Evolutionary conservation across 92 coral and sea anemone genomes (phyloP), one percentile per base, ranked within the genome.

Genomic region (Phenganax subtilis): DNA sequence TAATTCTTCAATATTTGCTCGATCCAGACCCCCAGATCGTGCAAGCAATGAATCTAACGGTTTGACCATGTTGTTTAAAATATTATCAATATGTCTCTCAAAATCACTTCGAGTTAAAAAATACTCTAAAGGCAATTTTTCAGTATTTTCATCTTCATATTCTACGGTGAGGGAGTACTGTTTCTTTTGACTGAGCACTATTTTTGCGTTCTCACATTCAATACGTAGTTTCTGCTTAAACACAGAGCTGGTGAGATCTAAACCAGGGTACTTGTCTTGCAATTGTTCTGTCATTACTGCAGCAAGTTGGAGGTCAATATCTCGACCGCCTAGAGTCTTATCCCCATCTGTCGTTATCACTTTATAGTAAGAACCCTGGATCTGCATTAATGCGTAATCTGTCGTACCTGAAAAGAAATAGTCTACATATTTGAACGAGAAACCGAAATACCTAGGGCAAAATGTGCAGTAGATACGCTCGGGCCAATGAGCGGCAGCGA

Each of bases 351-450:
- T 78, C 4, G 82, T 63, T 3, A 78, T 61, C 7, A 78, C 82
- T 28, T 78, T 78, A 60, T 78, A 78, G 51, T 27, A 57, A 0
- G 31, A 31, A 7, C 71, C 57, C 0, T 63, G 55, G 7, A 78
- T 78, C 64, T 78, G 82, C 82, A 78, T 78, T 8, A 78, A 20
- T 11, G 82, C 82, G 61, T 78, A 78, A 20, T 78, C 82, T 3
- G 82, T 78, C 28, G 82, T 78, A 4, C 82, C 82, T 4, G 25
- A 20, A 20, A 20, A 20, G 25, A 20, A 20, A 20, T 20, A 20
- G 25, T 20, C 25, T 20, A 20, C 25, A 20, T 20, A 20, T 20
- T 20, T 20, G 25, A 20, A 20, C 25, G 25, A 20, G 25, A 20
- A 20, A 20, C 25, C 25, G 25, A 20, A 20, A 20, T 20, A 20